These are phyloP conservation scores for Caenorhabditis wallacei DNA, from an alignment of 2,888 invertebrate species.

Conservation along the genomic window DNA sequence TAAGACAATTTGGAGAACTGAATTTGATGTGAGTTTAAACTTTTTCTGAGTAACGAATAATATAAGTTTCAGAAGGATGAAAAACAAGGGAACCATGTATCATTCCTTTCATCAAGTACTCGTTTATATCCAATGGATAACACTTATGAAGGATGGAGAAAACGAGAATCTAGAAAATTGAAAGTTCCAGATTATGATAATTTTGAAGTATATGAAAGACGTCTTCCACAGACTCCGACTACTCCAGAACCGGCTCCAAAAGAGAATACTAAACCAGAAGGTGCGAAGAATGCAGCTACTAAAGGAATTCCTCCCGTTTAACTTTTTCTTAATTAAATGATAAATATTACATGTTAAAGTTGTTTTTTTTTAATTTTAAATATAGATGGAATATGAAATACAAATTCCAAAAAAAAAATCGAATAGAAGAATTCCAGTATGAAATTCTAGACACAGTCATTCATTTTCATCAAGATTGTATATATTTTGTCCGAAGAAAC, in stretches of 20 bases:
- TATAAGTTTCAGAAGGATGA: slow-evolving; percentile 41
- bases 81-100: background rate
- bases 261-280: background rate
- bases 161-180: slow-evolving; percentile 7
- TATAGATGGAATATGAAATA: too few relatives aligned
- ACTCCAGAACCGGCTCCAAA: background rate
- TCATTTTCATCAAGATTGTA: too few relatives aligned
- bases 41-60: background rate
- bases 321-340: background rate
- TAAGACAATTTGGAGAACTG: slow-evolving; percentile 61
- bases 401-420: too few relatives aligned
- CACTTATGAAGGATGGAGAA: slow-evolving; percentile 36
- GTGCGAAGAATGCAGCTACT: background rate
- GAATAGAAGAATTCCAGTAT: too few relatives aligned
- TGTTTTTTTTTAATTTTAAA: too few relatives aligned
- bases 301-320: slow-evolving; percentile 7
- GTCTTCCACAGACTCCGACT: background rate
- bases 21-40: slow-evolving; percentile 55
- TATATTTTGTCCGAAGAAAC: too few relatives aligned
- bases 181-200: background rate
- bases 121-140: slow-evolving; percentile 43
- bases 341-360: too few relatives aligned
- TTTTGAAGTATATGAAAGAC: background rate
- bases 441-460: too few relatives aligned
- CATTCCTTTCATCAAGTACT: slow-evolving; percentile 5